phyloP scores from a whole-genome alignment of 1,140 invertebrate species.

The Drosophila persimilis region DNA sequence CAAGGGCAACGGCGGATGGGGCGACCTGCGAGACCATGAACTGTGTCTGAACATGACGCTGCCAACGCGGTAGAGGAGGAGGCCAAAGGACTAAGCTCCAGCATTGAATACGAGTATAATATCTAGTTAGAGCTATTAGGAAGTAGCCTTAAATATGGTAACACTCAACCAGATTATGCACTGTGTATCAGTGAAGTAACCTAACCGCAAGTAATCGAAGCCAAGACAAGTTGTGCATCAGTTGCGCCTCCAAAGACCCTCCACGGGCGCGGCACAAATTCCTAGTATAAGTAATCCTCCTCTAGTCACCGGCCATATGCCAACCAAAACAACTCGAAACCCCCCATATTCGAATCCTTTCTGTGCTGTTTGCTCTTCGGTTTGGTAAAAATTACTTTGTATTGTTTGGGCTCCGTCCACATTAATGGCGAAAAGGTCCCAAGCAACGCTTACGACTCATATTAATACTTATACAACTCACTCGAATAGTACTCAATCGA shows the following conservation, averaged over 20 bases:
- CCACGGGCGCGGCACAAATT: conserved; percentile 40
- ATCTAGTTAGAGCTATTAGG: conserved; percentile 47
- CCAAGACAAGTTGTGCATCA: conserved; percentile 24
- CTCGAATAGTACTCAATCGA: conserved; percentile 3
- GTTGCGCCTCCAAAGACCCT: conserved; percentile 33
- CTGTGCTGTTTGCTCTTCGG: conserved; percentile 23
- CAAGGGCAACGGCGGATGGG: conserved; percentile 99
- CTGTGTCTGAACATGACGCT: conserved; percentile 81
- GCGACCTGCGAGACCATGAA: conserved; percentile 86
- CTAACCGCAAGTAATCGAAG: conserved; percentile 42
- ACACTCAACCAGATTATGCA: conserved; percentile 1
- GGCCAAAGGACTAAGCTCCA: conserved; percentile 13
- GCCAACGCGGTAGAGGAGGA: conserved; percentile 56
- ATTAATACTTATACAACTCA: too few species aligned
- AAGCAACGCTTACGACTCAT: too few species aligned
- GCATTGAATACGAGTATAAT: conserved; percentile 25
- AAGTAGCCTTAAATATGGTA: conserved; percentile 17
- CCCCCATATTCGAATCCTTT: conserved; percentile 32
- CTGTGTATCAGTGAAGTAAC: conserved; percentile 44
- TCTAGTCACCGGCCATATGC: conserved; percentile 40
- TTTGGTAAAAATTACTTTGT: conserved; percentile 28
- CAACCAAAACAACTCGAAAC: conserved; percentile 5
- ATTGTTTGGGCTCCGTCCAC: conserved; percentile 71
- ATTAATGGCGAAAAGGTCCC: conserved; percentile 21
- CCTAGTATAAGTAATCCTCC: conserved; percentile 26